Evolutionary conservation across 2,797 vertebrate genomes (phyloP).

Genomic region (Alauda arvensis): DNA sequence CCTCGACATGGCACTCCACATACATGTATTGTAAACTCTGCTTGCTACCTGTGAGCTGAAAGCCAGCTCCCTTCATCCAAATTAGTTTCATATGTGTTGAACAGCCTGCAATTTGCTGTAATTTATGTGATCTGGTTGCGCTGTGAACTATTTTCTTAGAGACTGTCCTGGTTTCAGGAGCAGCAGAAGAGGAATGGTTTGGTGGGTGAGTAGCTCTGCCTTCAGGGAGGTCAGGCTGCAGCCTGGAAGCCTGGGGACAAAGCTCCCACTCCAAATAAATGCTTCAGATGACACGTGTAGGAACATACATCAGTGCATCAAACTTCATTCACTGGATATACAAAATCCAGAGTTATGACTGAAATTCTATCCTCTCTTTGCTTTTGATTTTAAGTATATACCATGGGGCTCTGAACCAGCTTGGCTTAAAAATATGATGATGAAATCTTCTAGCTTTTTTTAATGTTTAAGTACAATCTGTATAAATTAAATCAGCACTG

Average conservation of each 20-base stretch:
- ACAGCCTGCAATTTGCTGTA: not conserved
- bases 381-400: not conserved
- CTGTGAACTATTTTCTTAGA: not conserved
- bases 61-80: not conserved
- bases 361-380: not conserved
- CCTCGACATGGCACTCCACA: not conserved
- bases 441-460: not conserved
- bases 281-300: not conserved
- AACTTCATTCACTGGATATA: not conserved
- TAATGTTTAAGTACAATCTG: not conserved
- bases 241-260: not conserved
- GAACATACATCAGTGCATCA: rapidly evolving
- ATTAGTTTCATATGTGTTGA: not conserved
- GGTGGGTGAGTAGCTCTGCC: not conserved
- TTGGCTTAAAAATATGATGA: not conserved
- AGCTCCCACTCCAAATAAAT: not conserved
- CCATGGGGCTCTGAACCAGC: not conserved
- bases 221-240: not conserved
- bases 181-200: not conserved
- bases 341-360: not conserved
- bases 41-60: not conserved
- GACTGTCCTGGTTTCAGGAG: not conserved
- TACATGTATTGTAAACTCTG: not conserved
- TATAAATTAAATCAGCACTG: not conserved
- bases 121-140: not conserved